Conservation (phyloP, 2,797 vertebrate species). For the Loris lydekkerianus region DNA sequence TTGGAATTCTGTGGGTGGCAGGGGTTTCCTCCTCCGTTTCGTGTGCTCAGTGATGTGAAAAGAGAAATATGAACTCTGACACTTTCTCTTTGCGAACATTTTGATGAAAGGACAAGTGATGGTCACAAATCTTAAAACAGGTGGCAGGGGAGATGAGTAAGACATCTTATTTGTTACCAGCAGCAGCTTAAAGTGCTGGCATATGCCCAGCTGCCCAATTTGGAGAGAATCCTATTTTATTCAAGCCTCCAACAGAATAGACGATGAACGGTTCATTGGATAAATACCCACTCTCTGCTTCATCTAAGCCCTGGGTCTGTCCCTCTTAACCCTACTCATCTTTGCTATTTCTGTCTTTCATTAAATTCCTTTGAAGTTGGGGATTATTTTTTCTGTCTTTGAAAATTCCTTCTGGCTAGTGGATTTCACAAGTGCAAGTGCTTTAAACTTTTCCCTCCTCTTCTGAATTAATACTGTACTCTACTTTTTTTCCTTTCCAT, state of each 20-base stretch:
- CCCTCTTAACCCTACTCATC: slow-evolving; percentile 37
- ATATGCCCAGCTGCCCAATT: slow-evolving; percentile 68
- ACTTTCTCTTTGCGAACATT: slow-evolving; percentile 24
- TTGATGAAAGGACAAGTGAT: slow-evolving; percentile 59
- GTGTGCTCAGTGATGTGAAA: slow-evolving; percentile 59
- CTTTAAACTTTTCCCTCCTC: slow-evolving; percentile 80
- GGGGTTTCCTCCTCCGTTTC: slow-evolving; percentile 59
- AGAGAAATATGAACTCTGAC: slow-evolving; percentile 68
- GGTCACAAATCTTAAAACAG: slow-evolving; percentile 67
- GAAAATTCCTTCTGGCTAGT: slow-evolving; percentile 80
- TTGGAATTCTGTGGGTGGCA: slow-evolving; percentile 77
- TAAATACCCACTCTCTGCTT: slow-evolving; percentile 65
- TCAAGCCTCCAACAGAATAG: slow-evolving; percentile 59
- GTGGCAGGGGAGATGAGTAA: slow-evolving; percentile 41
- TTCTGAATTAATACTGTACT: slow-evolving; percentile 82
- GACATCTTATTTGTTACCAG: slow-evolving; percentile 60
- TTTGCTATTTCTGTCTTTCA: slow-evolving; percentile 76
- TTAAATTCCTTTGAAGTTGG: slow-evolving; percentile 80
- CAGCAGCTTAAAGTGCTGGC: slow-evolving; percentile 46
- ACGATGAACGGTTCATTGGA: slow-evolving; percentile 50
- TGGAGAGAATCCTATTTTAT: slow-evolving; percentile 76
- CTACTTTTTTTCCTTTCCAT: slow-evolving; percentile 76
- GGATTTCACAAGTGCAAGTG: slow-evolving; percentile 75
- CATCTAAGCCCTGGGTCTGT: slow-evolving; percentile 48
- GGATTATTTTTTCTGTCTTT: slow-evolving; percentile 81